Base-by-base conservation (phyloP, 2,797 vertebrate genomes). In the Miichthys miiuy region DNA sequence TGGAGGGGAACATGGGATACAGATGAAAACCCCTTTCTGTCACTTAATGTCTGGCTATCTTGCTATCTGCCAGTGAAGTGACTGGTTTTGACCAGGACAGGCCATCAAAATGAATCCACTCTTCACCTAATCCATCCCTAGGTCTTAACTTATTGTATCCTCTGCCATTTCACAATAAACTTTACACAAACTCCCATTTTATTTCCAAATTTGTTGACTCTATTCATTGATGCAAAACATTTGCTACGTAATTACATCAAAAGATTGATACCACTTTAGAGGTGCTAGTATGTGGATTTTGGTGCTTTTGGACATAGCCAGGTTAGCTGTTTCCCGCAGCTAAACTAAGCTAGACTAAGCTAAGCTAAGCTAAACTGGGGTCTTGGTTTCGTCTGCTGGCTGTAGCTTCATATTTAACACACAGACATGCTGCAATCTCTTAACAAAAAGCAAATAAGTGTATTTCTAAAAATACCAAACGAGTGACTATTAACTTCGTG, bases 131-230 rank as follows among this genome's bases (percentile, higher is more conserved):
- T 87, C 81, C 84, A 82, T 91, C 93, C 92, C 92, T 91, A 84
- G 94, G 90, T 95, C 88, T 95, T 95, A 95, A 96, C 84, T 95
- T 94, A 94, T 95, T 96, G 94, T 92, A 83, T 85, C 94, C 92
- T 94, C 93, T 90, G 89, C 86, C 91, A 94, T 92, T 95, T 95
- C 93, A 94, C 88, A 97, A 96, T 96, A 96, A 96, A 97, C 88
- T 94, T 93, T 94, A 92, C 87, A 93, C 79, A 94, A 95, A 92
- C 83, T 93, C 87, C 82, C 82, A 81, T 79, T 84, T 82, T 81
- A 83, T 61, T 87, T 74, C 66, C 38, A 25, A 25, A 51, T 81
- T 67, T 38, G 79, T 67, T 87, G 81, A 79, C 75, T 91, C 61
- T 47, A 6, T 67, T 79, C 72, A 14, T 57, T 76, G 4, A 67